These are phyloP conservation scores for Catalaphyllia jardinei DNA, from an alignment of 64 coral and sea anemone species.

Conservation along the genomic window DNA sequence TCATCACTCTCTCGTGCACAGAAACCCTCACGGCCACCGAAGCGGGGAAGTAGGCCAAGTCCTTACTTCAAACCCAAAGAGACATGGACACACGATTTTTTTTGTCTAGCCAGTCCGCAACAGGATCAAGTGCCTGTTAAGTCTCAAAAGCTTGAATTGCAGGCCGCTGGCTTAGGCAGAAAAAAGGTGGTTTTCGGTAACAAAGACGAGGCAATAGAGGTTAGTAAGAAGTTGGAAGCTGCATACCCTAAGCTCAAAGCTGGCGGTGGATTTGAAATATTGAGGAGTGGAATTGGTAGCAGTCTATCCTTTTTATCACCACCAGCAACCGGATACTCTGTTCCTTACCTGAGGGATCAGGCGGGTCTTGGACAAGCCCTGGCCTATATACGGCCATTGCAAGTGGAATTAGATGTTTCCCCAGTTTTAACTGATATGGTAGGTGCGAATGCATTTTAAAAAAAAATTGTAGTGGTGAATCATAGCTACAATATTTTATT, in stretches of 20 bases:
- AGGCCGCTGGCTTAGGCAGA: slow-evolving; percentile 24
- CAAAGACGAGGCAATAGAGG: slow-evolving; percentile 7
- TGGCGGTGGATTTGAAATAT: slow-evolving; percentile 45
- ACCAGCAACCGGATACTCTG: not conserved
- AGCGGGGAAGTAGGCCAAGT: not conserved
- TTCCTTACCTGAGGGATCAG: not conserved
- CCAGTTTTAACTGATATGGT: too few species aligned
- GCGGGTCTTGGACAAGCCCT: slow-evolving; percentile 39
- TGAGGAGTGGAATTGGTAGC: not conserved
- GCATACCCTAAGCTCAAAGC: slow-evolving; percentile 40
- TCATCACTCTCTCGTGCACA: not conserved
- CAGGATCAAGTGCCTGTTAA: not conserved
- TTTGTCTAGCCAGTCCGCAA: not conserved
- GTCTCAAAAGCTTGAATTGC: slow-evolving; percentile 4
- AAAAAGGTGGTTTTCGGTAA: slow-evolving; percentile 31
- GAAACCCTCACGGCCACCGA: not conserved
- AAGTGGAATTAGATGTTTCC: not conserved
- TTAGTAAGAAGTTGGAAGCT: slow-evolving; percentile 18
- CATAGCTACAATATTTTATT: too few species aligned
- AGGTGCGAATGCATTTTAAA: too few species aligned
- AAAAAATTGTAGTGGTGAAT: too few species aligned
- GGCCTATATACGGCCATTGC: slow-evolving; percentile 17
- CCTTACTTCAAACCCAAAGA: not conserved
- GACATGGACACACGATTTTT: slow-evolving; percentile 53
- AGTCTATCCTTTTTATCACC: not conserved